These are phyloP conservation scores for Etheostoma nigrum DNA, from an alignment of 2,797 vertebrate species.

Conservation along the genomic window DNA sequence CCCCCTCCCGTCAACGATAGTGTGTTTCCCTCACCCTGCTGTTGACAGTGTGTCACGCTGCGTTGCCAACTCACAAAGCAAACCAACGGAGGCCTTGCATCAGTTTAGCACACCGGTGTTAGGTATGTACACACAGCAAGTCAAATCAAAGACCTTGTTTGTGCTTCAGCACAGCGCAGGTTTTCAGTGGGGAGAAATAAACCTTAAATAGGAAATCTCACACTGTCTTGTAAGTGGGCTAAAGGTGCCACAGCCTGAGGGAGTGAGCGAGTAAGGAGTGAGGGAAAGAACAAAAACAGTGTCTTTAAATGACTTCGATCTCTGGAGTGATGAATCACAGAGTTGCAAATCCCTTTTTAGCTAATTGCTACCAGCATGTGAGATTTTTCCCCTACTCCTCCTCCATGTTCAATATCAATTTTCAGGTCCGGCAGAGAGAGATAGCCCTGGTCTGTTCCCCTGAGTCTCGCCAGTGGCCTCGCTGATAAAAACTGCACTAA, in stretches of 20 bases:
- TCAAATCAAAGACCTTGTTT: constrained; percentile 85
- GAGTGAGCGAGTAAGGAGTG: constrained; percentile 72
- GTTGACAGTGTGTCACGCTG: constrained; percentile 66
- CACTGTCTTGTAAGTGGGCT: constrained; percentile 84
- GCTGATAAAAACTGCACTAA: constrained; percentile 91
- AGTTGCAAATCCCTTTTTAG: constrained; percentile 98
- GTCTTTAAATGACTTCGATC: constrained; percentile 95
- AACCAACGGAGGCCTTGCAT: constrained; percentile 65
- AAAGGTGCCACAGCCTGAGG: constrained; percentile 82
- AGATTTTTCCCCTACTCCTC: constrained; percentile 87
- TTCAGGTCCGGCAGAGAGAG: constrained; percentile 94
- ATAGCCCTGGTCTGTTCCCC: constrained; percentile 89
- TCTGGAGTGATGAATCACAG: constrained; percentile 95
- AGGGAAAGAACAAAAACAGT: constrained; percentile 73
- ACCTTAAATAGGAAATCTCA: constrained; percentile 89
- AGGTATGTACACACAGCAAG: constrained; percentile 78
- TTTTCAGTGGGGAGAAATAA: constrained; percentile 83
- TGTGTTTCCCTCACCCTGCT: constrained; percentile 63
- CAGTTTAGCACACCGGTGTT: constrained; percentile 74
- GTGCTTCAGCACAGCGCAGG: constrained; percentile 76
- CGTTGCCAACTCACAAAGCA: constrained; percentile 73
- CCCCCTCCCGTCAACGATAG: constrained; percentile 53
- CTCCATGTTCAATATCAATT: constrained; percentile 99
- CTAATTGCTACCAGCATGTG: constrained; percentile 99
- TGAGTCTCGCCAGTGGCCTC: constrained; percentile 90